Evolutionary conservation across 2,888 invertebrate species (phyloP), one percentile per base, ranked within the genome.

Genomic region (Nomada fucata): DNA sequence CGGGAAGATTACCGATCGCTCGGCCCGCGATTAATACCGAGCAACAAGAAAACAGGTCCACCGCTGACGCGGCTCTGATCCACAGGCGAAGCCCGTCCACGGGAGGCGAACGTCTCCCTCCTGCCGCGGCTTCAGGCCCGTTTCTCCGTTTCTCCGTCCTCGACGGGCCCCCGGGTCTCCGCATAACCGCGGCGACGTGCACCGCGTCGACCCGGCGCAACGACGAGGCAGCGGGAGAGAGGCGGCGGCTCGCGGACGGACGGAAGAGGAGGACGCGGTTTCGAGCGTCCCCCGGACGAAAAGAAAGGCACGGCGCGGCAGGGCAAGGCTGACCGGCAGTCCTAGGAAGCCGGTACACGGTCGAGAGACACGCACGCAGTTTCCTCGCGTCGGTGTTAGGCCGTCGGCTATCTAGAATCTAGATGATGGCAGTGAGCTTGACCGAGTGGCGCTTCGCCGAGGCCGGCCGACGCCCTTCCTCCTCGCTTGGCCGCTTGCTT

Each of bases 391-490:
- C 36, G 57, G 83, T 71, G 82, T 55, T 76, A 57, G 77, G 68
- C 77, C 42, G 77, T 79, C 63, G 82, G 74, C 85, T 85, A 89
- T 88, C 89, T 85, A 87, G 87, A 86, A 86, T 85, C 82, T 83
- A 82, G 90, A 91, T 86, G 90, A 91, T 91, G 91, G 92, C 91
- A 91, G 92, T 91, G 91, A 91, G 91, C 91, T 91, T 91, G 91
- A 91, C 92, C 92, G 92, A 92, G 92, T 92, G 92, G 92, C 92
- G 92, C 92, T 92, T 89, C 91, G 90, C 92, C 92, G 92, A 92
- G 92, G 92, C 92, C 92, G 91, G 92, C 92, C 92, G 92, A 92
- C 92, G 92, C 92, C 92, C 92, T 91, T 91, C 90, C 91, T 90
- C 89, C 82, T 84, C 78, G 85, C 79, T 83, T 78, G 70, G 36